Evolutionary conservation across 2,797 vertebrate species (phyloP).

Genomic region (Halcyon leucocephala): DNA sequence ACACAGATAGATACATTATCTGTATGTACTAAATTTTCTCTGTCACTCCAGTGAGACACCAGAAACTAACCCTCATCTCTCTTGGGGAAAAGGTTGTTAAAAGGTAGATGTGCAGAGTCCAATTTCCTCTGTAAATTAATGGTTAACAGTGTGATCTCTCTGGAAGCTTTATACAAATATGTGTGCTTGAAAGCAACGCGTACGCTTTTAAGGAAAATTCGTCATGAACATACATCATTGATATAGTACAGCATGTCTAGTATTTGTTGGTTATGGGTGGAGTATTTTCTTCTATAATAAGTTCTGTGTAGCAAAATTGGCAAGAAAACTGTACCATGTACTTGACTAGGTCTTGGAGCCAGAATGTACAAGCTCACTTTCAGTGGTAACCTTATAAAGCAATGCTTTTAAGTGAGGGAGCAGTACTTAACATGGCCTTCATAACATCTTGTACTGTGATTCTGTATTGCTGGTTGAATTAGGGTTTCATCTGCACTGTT

Average conservation of each 20-base stretch:
- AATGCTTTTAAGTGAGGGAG: slow-evolving; percentile 35
- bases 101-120: not conserved
- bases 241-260: not conserved
- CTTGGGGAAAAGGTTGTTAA: not conserved
- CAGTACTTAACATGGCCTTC: not conserved
- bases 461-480: not conserved
- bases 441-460: not conserved
- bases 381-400: slow-evolving; percentile 60
- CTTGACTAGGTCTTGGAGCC: slow-evolving; percentile 25
- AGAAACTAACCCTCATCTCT: not conserved
- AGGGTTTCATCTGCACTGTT: not conserved
- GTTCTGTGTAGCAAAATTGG: slow-evolving; percentile 29
- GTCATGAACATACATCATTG: not conserved
- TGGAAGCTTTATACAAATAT: not conserved
- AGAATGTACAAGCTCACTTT: slow-evolving; percentile 5
- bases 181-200: not conserved
- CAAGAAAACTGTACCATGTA: slow-evolving; percentile 20
- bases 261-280: slow-evolving; percentile 22
- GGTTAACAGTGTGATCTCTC: not conserved
- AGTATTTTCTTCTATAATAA: slow-evolving; percentile 59
- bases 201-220: not conserved
- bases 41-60: not conserved
- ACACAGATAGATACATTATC: not conserved
- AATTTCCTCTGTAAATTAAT: not conserved
- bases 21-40: not conserved